Conservation (phyloP, 1,140 invertebrate species). For the Psilanteris sp. region DNA sequence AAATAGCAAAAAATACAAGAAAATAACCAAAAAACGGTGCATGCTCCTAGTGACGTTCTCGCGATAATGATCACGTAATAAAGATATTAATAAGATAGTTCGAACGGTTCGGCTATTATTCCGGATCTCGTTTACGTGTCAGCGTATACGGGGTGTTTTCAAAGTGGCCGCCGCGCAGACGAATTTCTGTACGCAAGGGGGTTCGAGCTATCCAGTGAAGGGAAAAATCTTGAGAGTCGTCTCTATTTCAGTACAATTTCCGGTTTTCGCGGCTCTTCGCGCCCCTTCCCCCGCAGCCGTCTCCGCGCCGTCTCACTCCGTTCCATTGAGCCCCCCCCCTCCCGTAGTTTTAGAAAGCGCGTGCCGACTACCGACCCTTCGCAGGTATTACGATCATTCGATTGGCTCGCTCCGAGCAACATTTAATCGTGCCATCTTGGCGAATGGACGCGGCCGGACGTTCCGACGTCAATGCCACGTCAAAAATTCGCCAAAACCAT, state of each 20-base stretch:
- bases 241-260: slow-evolving; percentile 72
- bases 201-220: slow-evolving; percentile 54
- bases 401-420: slow-evolving; percentile 48
- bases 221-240: slow-evolving; percentile 67
- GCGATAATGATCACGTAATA: slow-evolving; percentile 51
- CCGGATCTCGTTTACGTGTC: not conserved
- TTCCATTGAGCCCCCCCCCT: slow-evolving; percentile 23
- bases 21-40: no score
- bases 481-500: slow-evolving; percentile 8
- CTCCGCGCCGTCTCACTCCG: slow-evolving; percentile 11
- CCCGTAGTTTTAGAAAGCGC: slow-evolving; percentile 57
- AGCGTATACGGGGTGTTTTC: slow-evolving; percentile 56
- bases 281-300: slow-evolving; percentile 9
- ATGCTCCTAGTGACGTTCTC: no score
- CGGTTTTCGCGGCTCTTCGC: slow-evolving; percentile 73
- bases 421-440: slow-evolving; percentile 57
- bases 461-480: slow-evolving; percentile 24
- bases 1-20: no score
- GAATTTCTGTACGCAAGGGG: slow-evolving; percentile 65
- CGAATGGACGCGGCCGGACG: slow-evolving; percentile 30
- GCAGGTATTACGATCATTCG: slow-evolving; percentile 49
- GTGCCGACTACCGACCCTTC: slow-evolving; percentile 38
- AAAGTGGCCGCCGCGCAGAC: slow-evolving; percentile 57
- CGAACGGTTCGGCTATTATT: slow-evolving; percentile 22
- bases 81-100: slow-evolving; percentile 36